These are phyloP conservation scores for Sycophila texana DNA, from an alignment of 2,888 invertebrate genomes.

Conservation along the genomic window DNA sequence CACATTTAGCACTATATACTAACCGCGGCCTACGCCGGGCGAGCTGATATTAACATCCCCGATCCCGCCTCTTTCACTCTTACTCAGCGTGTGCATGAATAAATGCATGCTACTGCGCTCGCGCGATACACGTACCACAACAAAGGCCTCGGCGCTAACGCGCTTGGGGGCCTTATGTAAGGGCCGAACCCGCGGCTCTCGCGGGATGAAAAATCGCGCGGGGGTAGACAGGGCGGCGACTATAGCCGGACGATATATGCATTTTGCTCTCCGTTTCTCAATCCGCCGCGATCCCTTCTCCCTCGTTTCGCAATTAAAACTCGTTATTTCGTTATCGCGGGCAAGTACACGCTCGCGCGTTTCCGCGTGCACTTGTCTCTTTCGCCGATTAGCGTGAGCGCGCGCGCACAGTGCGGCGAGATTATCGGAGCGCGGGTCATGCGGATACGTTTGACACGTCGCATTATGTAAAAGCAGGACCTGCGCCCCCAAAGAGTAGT, in stretches of 20 bases:
- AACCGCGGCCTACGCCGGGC: background rate
- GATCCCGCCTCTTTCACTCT: background rate
- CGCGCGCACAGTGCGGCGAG: background rate
- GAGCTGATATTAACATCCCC: conserved; percentile 5
- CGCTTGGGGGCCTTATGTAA: conserved; percentile 7
- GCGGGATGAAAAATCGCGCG: background rate
- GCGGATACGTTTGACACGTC: conserved; percentile 42
- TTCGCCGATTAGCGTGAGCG: conserved; percentile 35
- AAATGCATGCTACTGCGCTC: background rate
- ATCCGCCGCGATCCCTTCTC: conserved; percentile 21
- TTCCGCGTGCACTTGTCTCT: conserved; percentile 56
- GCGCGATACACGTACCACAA: conserved; percentile 4
- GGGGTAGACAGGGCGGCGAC: no score
- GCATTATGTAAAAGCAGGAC: conserved; percentile 29
- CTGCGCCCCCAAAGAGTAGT: background rate
- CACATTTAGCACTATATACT: background rate
- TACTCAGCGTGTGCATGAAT: background rate
- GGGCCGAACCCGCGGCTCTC: background rate
- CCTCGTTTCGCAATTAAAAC: conserved; percentile 69
- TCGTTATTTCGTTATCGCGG: conserved; percentile 71
- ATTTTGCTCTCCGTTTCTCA: conserved; percentile 25
- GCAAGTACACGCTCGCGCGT: conserved; percentile 20
- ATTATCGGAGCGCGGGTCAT: conserved; percentile 36
- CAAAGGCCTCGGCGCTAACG: background rate
- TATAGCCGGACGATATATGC: no score